Conservation (phyloP, 2,113 vertebrate genomes). For the Xenotilapia longispinis region DNA sequence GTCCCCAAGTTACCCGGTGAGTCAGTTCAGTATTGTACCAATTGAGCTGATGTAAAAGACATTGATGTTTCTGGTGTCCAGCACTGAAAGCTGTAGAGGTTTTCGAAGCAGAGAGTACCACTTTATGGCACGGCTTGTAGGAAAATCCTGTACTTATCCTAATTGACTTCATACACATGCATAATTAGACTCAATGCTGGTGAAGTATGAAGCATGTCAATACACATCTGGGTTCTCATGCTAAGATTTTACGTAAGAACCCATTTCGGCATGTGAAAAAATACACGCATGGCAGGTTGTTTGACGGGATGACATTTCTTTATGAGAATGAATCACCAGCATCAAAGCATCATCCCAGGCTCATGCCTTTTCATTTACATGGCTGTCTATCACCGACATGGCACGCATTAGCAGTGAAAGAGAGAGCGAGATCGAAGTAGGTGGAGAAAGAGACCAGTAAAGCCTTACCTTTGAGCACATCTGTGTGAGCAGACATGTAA, state of each 20-base stretch:
- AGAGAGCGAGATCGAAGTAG: background rate
- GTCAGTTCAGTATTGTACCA: background rate
- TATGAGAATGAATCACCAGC: constrained; percentile 58
- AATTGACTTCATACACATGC: background rate
- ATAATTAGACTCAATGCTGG: background rate
- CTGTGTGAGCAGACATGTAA: background rate
- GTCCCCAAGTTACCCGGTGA: background rate
- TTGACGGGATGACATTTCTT: constrained; percentile 18
- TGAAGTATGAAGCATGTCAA: background rate
- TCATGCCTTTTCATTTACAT: constrained; percentile 58
- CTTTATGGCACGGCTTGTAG: background rate
- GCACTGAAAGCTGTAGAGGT: background rate
- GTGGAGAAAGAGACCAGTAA: background rate
- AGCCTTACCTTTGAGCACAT: background rate
- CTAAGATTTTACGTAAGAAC: background rate
- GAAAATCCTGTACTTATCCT: background rate
- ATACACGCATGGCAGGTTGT: background rate
- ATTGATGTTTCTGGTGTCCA: background rate
- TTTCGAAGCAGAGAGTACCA: background rate
- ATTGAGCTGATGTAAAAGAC: background rate
- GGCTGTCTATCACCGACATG: constrained; percentile 15
- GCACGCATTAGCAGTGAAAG: background rate
- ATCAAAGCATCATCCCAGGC: constrained; percentile 41
- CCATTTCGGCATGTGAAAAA: background rate
- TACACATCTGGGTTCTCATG: background rate